phyloP scores from a whole-genome alignment of 2,113 vertebrate species.

The Lepus timidus region DNA sequence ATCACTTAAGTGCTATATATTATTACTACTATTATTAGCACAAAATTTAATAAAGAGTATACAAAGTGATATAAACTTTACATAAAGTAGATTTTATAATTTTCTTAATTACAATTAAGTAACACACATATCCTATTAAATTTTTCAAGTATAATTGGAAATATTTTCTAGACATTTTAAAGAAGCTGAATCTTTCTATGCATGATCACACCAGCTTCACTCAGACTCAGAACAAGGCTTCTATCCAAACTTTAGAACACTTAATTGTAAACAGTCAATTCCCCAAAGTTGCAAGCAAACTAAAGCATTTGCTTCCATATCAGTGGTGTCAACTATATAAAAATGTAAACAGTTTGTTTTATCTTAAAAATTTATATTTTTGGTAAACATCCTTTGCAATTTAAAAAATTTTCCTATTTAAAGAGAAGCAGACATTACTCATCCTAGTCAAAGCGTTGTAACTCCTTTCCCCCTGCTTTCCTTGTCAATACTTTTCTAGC shows the following conservation, averaged over 20 bases:
- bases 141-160: background rate
- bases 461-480: background rate
- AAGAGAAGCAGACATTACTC: slow-evolving; percentile 1
- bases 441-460: background rate
- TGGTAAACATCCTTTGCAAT: background rate
- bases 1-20: background rate
- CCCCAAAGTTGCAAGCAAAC: background rate
- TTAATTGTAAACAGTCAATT: background rate
- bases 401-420: background rate
- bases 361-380: slow-evolving; percentile 24
- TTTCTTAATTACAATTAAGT: slow-evolving; percentile 50
- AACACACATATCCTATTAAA: background rate
- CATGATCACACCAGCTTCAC: background rate
- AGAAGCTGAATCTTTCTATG: background rate
- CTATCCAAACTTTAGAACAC: background rate
- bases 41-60: background rate
- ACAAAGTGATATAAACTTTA: background rate
- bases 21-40: background rate
- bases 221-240: slow-evolving; percentile 22
- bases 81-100: background rate
- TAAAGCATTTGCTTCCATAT: background rate
- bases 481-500: slow-evolving; percentile 7
- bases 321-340: background rate
- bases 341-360: background rate
- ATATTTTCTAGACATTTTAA: slow-evolving; percentile 23